phyloP scores from a whole-genome alignment of 2,888 invertebrate genomes.

The Cheilosia soror region DNA sequence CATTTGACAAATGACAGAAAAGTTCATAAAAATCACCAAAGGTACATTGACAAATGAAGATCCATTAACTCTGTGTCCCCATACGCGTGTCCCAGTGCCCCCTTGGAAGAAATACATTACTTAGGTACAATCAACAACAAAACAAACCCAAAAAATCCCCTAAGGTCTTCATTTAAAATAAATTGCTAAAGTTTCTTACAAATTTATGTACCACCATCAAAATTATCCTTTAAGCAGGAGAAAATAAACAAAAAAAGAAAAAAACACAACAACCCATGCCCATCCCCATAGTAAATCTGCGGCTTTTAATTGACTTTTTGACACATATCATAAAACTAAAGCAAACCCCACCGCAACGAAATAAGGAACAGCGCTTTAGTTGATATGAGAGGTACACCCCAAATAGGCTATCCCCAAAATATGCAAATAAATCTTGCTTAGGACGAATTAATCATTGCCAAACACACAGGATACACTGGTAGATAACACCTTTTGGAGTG shows the following conservation, averaged over 20 bases:
- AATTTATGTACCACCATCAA: constrained; percentile 42
- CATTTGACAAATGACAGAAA: constrained; percentile 59
- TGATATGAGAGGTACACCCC: not conserved
- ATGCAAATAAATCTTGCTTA: constrained; percentile 70
- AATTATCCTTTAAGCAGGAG: constrained; percentile 11
- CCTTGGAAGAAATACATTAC: constrained; percentile 20
- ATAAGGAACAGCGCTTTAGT: not conserved
- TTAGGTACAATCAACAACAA: constrained; percentile 20
- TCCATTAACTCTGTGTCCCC: constrained; percentile 44
- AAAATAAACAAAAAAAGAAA: constrained; percentile 5
- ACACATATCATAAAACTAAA: constrained; percentile 57
- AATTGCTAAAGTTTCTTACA: constrained; percentile 63
- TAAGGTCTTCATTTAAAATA: constrained; percentile 59
- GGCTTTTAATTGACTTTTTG: constrained; percentile 72
- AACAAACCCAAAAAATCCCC: constrained; percentile 29
- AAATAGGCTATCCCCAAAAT: constrained; percentile 39
- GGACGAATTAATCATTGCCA: constrained; percentile 69
- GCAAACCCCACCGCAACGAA: not conserved
- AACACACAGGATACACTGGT: constrained; percentile 64
- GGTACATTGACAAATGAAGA: constrained; percentile 58
- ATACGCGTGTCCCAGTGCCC: not conserved
- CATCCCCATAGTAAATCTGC: constrained; percentile 60
- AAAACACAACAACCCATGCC: constrained; percentile 9
- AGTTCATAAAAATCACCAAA: constrained; percentile 67
- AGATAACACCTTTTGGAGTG: constrained; percentile 71